These are phyloP conservation scores for Ianthella basta DNA, from an alignment of 37 sponge, comb jelly and placozoan genomes.

Conservation along the genomic window DNA sequence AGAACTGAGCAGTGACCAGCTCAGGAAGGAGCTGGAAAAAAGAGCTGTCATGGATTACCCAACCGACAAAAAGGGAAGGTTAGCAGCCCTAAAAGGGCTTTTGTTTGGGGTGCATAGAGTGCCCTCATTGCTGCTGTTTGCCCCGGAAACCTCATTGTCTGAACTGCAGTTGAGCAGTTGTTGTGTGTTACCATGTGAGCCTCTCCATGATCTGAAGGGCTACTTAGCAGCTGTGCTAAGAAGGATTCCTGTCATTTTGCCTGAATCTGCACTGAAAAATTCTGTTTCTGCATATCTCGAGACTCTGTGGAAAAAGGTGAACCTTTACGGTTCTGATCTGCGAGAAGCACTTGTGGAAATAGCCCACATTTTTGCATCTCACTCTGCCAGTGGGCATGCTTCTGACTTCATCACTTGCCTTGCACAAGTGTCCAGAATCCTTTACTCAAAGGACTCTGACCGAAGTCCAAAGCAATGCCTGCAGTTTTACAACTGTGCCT, in stretches of 20 bases:
- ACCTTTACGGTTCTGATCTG: neutral
- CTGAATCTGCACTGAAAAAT: neutral
- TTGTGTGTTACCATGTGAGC: slow-evolving; percentile 21
- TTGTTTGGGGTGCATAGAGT: neutral
- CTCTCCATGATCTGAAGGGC: slow-evolving; percentile 44
- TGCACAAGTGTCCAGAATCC: neutral
- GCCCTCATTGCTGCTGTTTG: neutral
- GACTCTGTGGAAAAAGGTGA: neutral
- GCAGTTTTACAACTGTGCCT: neutral
- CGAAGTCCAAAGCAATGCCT: neutral
- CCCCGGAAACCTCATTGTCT: slow-evolving; percentile 9
- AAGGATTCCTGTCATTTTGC: neutral
- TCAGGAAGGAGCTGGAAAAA: neutral
- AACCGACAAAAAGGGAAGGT: neutral
- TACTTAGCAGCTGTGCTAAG: neutral
- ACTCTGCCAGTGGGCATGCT: neutral
- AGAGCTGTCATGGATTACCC: neutral
- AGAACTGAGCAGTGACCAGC: neutral
- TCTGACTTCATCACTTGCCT: neutral
- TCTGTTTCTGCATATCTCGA: neutral
- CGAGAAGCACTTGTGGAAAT: neutral
- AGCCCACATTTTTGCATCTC: neutral
- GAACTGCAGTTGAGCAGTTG: neutral
- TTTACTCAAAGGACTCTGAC: neutral
- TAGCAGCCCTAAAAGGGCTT: neutral